These are phyloP conservation scores for Porites cylindrica DNA, from an alignment of 92 coral and sea anemone species.

Conservation along the genomic window DNA sequence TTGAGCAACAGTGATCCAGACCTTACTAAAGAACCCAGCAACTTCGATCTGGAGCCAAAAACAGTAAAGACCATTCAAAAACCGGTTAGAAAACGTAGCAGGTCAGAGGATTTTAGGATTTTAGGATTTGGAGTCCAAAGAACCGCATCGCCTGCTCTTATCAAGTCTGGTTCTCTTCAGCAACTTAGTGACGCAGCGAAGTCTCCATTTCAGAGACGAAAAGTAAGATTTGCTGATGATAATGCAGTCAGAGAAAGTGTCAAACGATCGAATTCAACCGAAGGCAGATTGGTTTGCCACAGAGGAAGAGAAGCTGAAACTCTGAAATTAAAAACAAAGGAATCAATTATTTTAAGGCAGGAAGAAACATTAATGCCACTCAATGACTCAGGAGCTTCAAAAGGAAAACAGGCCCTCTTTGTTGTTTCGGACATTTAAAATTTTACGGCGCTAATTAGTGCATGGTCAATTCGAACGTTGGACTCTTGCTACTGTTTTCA, in stretches of 20 bases:
- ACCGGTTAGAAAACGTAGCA: constrained; percentile 31
- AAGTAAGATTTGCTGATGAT: constrained; percentile 44
- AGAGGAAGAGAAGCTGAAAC: not conserved
- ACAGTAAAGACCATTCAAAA: not conserved
- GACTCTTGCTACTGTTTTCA: not conserved
- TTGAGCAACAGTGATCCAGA: constrained; percentile 30
- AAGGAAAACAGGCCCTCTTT: not conserved
- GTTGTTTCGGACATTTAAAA: constrained; percentile 1
- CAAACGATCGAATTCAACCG: not conserved
- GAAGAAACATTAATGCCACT: not conserved
- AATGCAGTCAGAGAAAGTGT: not conserved
- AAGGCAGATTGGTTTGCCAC: not conserved
- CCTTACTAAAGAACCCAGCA: not conserved
- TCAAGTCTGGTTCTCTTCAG: constrained; percentile 2
- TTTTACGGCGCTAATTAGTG: not conserved
- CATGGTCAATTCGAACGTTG: not conserved
- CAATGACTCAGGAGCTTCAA: not conserved
- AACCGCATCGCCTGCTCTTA: not conserved
- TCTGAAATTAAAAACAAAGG: not conserved
- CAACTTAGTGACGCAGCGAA: not conserved
- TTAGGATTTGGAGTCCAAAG: not conserved
- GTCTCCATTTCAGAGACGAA: constrained; percentile 16
- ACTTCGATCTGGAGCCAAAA: not conserved
- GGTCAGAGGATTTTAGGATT: constrained; percentile 6
- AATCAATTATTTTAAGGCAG: not conserved